A percentile compares a stretch with the other conserved stretches of the same genome.
Evolutionary conservation across 2,113 vertebrate genomes (phyloP).

Genomic region (Parotia lawesii): DNA sequence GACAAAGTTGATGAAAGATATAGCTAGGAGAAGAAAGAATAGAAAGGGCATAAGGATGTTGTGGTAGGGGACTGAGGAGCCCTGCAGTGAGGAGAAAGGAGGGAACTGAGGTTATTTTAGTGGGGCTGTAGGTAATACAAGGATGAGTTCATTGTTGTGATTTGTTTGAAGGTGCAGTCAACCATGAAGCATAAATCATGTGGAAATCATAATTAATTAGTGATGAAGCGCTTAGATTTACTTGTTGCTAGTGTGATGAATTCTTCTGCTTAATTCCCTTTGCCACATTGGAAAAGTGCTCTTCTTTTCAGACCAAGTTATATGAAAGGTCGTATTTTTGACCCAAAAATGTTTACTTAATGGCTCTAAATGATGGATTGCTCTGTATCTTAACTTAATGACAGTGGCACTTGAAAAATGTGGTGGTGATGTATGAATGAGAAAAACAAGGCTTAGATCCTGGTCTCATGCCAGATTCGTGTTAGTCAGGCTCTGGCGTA

Average conservation of each 20-base stretch:
- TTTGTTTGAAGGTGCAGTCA: not conserved
- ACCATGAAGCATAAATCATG: not conserved
- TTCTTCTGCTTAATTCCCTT: not conserved
- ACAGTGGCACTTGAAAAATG: constrained; percentile 38
- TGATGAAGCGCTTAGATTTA: not conserved
- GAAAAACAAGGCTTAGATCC: constrained; percentile 15
- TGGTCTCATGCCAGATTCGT: constrained; percentile 1
- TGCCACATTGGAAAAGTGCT: not conserved
- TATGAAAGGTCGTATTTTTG: not conserved
- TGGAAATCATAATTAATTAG: constrained; percentile 26
- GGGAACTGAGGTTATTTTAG: not conserved
- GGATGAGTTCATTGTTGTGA: not conserved
- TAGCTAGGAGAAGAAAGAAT: not conserved
- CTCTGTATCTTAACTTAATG: constrained; percentile 27
- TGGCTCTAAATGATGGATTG: not conserved
- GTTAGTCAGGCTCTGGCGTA: not conserved
- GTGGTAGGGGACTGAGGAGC: not conserved
- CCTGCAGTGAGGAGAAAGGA: not conserved
- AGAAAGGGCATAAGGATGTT: not conserved
- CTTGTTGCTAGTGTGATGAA: not conserved
- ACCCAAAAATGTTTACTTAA: constrained; percentile 3
- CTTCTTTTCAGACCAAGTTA: not conserved
- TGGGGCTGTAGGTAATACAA: not conserved
- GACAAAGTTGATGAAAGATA: not conserved
- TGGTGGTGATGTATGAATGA: constrained; percentile 15